Conservation (phyloP, 2,888 invertebrate species). For the Eupithecia exiguata region DNA sequence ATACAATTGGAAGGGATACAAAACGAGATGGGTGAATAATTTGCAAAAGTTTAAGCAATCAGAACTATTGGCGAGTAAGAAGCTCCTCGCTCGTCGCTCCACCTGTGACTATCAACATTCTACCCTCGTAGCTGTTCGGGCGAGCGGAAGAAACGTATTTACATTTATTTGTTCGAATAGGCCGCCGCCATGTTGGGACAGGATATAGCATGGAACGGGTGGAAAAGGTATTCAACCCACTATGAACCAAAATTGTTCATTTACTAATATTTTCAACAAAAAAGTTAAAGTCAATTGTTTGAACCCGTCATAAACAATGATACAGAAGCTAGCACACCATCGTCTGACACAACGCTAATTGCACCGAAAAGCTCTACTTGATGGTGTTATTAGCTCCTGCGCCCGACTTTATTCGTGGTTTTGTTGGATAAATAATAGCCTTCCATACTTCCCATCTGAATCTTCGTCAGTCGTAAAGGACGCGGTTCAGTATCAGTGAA, state of each 20-base stretch:
- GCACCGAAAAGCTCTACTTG: background rate
- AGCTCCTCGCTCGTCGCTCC: constrained; percentile 9
- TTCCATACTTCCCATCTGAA: background rate
- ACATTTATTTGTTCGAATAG: constrained; percentile 42
- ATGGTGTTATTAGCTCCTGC: background rate
- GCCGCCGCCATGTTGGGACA: constrained; percentile 23
- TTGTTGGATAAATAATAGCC: background rate
- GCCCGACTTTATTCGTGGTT: background rate
- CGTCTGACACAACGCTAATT: background rate
- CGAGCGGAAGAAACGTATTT: constrained; percentile 43
- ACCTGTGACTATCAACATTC: constrained; percentile 9
- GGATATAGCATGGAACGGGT: constrained; percentile 10
- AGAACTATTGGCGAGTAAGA: background rate
- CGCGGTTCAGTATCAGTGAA: no score
- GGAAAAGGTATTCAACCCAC: background rate
- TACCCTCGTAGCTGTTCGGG: constrained; percentile 30
- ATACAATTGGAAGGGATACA: background rate
- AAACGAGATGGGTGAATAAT: background rate
- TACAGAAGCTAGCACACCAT: background rate
- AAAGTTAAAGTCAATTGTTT: background rate
- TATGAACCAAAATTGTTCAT: background rate
- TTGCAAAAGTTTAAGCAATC: background rate
- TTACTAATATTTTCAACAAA: background rate
- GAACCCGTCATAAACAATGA: background rate
- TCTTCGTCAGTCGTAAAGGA: background rate